Evolutionary conservation across 2,113 vertebrate species (phyloP), one percentile per base, ranked within the genome.

Genomic region (Corythoichthys haematopterus): DNA sequence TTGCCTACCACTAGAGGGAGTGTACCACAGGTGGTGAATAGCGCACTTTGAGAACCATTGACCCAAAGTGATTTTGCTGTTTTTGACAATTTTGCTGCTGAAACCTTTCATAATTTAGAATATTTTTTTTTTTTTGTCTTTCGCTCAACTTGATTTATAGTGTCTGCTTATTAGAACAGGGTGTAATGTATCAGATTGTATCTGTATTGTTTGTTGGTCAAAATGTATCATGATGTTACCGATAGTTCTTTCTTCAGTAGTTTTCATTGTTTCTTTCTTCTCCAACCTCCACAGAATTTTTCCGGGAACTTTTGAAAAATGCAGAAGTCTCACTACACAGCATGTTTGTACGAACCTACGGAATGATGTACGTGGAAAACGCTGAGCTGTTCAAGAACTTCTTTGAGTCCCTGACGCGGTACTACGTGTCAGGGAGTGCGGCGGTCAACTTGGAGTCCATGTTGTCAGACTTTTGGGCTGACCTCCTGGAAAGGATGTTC

Each of bases 311-410:
- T 12, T 85, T 98, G 2, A 92, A 94, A 81, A 99, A 99, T 0
- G 93, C 97, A 0, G 94, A 98, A 86, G 86, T 85, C 61, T 99
- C 97, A 0, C 89, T 98, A 72, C 92, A 98, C 15, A 91, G 90
- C 87, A 99, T 99, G 97, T 99, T 98, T 1, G 91, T 95, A 84
- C 92, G 94, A 77, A 99, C 97, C 0, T 99, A 99, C 0, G 97
- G 97, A 60, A 91, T 92, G 59, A 92, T 99, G 88, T 99, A 98
- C 85, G 92, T 95, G 90, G 93, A 96, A 87, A 99, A 99, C 80
- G 91, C 95, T 0, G 94, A 96, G 70, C 94, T 99, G n/a, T 99
- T 99, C 87, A 93, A 95, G 88, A 89, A 94, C 76, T 95, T 99
- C 87, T 99, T 99, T 4, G 78, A 81, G 46, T 87, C 94, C 56